Evolutionary conservation across 2,797 vertebrate genomes (phyloP), one percentile per base, ranked within the genome.

Genomic region (Semotilus atromaculatus): DNA sequence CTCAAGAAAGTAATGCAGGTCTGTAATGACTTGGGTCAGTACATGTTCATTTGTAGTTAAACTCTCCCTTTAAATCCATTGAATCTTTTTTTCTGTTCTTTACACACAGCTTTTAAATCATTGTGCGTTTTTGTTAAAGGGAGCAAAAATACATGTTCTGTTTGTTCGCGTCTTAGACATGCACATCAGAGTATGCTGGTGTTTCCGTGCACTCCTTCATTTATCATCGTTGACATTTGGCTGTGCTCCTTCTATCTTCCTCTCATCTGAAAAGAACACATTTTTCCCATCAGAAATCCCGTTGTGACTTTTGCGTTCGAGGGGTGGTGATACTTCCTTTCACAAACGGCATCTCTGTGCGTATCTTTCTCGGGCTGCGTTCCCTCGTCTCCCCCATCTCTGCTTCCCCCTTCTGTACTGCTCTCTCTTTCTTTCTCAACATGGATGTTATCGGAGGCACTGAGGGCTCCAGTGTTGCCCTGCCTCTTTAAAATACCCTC

Each of bases 141-240:
- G 73, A 66, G 75, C 70, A 76, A 84, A 82, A 55, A 84, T 60
- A 66, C 71, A 79, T 80, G 71, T 78, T 87, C 83, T 86, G 84
- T 79, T 60, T 84, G 83, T 85, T 64, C 79, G 51, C 62, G 60
- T 83, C 78, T 86, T 36, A 81, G 80, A 80, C 80, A 38, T 82
- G 88, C 68, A 75, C 51, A 51, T 88, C 75, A 75, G 83, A 83
- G 82, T 66, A 84, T 43, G 83, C 73, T 77, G 86, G 82, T 89
- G 88, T 89, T 89, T 94, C 93, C 91, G 88, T 89, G 92, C 90
- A 90, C 92, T 92, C 91, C 92, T 92, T 92, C 94, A 94, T 95
- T 95, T 95, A 95, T 95, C 94, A 94, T 94, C 91, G 91, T 83
- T 95, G 94, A 96, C 95, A 95, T 96, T 95, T 95, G 94, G 92